Percentiles rank a stretch among this genome's conserved stretches.
Conservation (phyloP, 2,888 invertebrate species). For the Melipona bicolor region DNA sequence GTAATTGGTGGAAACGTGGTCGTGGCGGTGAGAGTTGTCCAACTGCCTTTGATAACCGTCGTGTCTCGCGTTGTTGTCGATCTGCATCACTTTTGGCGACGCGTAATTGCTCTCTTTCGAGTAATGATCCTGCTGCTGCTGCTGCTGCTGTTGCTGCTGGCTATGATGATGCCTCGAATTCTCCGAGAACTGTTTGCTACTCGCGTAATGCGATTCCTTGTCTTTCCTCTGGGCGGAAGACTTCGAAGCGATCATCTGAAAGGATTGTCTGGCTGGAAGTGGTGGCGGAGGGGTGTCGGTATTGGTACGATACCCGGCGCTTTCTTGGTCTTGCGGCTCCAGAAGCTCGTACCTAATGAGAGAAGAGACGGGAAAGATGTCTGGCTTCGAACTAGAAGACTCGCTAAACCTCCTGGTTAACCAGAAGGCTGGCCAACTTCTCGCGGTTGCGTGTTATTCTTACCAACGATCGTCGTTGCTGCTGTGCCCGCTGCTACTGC, state of each 20-base stretch:
- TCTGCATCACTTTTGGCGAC: conserved; percentile 78
- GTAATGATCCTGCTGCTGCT: conserved; percentile 74
- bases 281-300: conserved; percentile 86
- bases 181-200: conserved; percentile 72
- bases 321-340: conserved; percentile 84
- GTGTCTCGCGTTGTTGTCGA: conserved; percentile 71
- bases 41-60: conserved; percentile 82
- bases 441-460: conserved; percentile 50
- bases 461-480: conserved; percentile 88
- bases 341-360: conserved; percentile 85
- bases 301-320: conserved; percentile 74
- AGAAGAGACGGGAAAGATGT: background rate
- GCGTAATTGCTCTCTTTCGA: conserved; percentile 80
- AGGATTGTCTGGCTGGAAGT: conserved; percentile 84
- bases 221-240: conserved; percentile 76
- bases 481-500: conserved; percentile 88
- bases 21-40: conserved; percentile 80
- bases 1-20: conserved; percentile 75
- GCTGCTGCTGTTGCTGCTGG: conserved; percentile 48
- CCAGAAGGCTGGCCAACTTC: background rate
- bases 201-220: conserved; percentile 78
- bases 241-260: conserved; percentile 74
- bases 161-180: conserved; percentile 73
- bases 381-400: background rate
- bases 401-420: background rate